A percentile compares a stretch with the other conserved stretches of the same genome.
Evolutionary conservation across 1,140 invertebrate species (phyloP).

Genomic region (Pachyrhynchus sulphureomaculatus): DNA sequence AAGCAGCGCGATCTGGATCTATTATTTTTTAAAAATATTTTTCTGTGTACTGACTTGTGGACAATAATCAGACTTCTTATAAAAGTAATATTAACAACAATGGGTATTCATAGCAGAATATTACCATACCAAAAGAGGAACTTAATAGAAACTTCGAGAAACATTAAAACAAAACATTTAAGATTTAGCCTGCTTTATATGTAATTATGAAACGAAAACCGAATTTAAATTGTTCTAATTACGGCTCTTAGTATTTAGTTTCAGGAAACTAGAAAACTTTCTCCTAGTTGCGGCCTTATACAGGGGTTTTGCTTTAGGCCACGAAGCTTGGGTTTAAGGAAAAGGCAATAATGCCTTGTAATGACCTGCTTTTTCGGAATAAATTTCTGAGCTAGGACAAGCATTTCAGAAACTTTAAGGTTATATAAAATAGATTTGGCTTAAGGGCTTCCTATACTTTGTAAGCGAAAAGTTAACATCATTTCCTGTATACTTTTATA

Average conservation of each 20-base stretch:
- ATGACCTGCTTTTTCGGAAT: slow-evolving; percentile 2
- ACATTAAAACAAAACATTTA: slow-evolving; percentile 24
- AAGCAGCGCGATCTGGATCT: neutral
- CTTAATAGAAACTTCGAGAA: neutral
- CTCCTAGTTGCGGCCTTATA: slow-evolving; percentile 1
- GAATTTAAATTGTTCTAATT: slow-evolving; percentile 26
- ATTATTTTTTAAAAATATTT: neutral
- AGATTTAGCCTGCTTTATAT: slow-evolving; percentile 14
- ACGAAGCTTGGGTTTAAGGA: neutral
- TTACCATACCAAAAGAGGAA: too few relatives aligned
- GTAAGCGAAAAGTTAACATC: too few relatives aligned
- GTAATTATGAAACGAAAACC: slow-evolving; percentile 28
- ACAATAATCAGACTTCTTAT: too few relatives aligned
- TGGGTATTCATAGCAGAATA: too few relatives aligned
- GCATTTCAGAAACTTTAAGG: slow-evolving; percentile 4
- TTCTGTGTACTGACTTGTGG: too few relatives aligned
- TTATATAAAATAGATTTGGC: too few relatives aligned
- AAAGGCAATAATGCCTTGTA: slow-evolving; percentile 6
- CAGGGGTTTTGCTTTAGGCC: slow-evolving; percentile 4
- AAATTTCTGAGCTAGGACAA: neutral
- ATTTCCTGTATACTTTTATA: too few relatives aligned
- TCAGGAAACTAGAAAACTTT: slow-evolving; percentile 16
- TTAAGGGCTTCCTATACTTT: too few relatives aligned
- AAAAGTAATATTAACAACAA: too few relatives aligned
- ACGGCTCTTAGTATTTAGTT: slow-evolving; percentile 14